A percentile compares a stretch with the other conserved stretches of the same genome.
Conservation (phyloP, 2,797 vertebrate species). For the Morelia viridis region DNA sequence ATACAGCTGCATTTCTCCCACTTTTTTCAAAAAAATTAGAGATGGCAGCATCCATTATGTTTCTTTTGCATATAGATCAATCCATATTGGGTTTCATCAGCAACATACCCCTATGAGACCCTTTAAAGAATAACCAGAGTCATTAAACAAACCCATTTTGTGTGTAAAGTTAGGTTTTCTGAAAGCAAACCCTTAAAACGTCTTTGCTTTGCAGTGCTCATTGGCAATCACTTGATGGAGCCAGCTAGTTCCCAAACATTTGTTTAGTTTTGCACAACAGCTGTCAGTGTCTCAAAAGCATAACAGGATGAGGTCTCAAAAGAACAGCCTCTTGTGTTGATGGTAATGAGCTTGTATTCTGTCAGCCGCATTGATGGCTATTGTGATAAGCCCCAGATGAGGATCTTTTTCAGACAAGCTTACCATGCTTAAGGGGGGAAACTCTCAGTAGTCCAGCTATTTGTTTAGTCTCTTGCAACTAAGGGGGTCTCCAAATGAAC, state of each 20-base stretch:
- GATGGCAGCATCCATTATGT: background rate
- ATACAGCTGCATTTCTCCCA: background rate
- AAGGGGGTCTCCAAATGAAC: background rate
- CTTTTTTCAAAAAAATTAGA: background rate
- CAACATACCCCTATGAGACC: background rate
- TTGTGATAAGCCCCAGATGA: background rate
- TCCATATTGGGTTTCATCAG: background rate
- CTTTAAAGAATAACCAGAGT: background rate
- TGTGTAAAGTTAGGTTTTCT: background rate
- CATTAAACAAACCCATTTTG: background rate
- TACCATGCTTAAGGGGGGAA: background rate
- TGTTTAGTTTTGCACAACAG: conserved; percentile 21
- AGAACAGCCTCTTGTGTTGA: background rate
- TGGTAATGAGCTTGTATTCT: background rate
- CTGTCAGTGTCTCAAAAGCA: background rate
- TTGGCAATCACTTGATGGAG: conserved; percentile 62
- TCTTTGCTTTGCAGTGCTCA: conserved; percentile 49
- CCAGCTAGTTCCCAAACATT: conserved; percentile 53
- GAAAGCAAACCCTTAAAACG: background rate
- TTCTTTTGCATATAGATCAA: background rate
- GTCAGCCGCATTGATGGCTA: background rate
- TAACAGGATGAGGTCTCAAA: background rate
- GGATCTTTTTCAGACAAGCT: background rate
- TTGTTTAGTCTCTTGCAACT: background rate
- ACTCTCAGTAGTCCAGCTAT: background rate